Percentiles rank a stretch among this genome's conserved stretches.
Evolutionary conservation across 2,888 invertebrate genomes (phyloP).

Genomic region (Sinelater perroti): DNA sequence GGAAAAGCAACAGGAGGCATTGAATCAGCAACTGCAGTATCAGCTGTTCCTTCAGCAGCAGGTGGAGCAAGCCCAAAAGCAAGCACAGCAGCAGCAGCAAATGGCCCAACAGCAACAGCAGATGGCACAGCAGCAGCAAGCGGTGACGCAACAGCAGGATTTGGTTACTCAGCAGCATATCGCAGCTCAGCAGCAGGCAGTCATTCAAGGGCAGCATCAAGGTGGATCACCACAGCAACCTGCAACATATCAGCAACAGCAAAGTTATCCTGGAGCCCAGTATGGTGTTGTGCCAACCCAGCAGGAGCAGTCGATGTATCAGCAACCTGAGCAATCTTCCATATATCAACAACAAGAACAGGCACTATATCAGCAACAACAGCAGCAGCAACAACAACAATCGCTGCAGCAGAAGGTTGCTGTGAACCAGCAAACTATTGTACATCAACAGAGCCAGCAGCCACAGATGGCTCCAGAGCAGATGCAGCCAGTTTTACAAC

Average conservation of each 20-base stretch:
- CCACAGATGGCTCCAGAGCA: slow-evolving; percentile 56
- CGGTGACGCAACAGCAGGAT: background rate
- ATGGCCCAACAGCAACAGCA: slow-evolving; percentile 25
- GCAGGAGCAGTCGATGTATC: slow-evolving; percentile 29
- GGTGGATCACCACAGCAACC: slow-evolving; percentile 20
- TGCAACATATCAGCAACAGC: slow-evolving; percentile 24
- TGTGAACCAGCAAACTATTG: slow-evolving; percentile 31
- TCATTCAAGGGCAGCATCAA: slow-evolving; percentile 22
- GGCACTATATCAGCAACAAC: slow-evolving; percentile 42
- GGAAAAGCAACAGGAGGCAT: slow-evolving; percentile 58
- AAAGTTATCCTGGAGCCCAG: slow-evolving; percentile 21
- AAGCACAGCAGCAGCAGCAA: slow-evolving; percentile 45
- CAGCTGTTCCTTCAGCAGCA: slow-evolving; percentile 67
- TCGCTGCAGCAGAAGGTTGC: slow-evolving; percentile 24
- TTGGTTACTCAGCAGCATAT: slow-evolving; percentile 31
- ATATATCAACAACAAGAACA: slow-evolving; percentile 41
- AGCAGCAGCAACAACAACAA: slow-evolving; percentile 40
- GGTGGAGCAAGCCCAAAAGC: slow-evolving; percentile 68
- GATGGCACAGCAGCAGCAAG: slow-evolving; percentile 38
- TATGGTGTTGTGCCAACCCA: slow-evolving; percentile 23
- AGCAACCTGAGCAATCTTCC: slow-evolving; percentile 41
- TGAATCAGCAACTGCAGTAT: slow-evolving; percentile 66
- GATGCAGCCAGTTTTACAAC: slow-evolving; percentile 58
- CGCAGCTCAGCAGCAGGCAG: slow-evolving; percentile 12
- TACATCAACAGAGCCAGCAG: slow-evolving; percentile 39